Evolutionary conservation across 1,140 invertebrate species (phyloP).

Genomic region (Paraescarpia echinospica): DNA sequence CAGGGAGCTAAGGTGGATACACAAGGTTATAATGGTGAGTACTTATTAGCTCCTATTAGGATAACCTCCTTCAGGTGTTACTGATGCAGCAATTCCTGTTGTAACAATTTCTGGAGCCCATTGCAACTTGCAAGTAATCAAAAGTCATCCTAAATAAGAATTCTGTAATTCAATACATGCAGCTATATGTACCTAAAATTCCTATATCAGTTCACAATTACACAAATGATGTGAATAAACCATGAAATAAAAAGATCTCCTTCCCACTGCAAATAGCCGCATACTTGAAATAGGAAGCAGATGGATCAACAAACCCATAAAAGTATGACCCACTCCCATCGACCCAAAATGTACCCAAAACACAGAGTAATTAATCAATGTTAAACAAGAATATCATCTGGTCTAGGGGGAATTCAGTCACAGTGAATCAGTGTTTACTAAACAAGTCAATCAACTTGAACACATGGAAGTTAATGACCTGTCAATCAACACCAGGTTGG

Average conservation of each 20-base stretch:
- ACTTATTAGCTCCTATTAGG: too few relatives aligned
- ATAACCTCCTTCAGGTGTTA: too few relatives aligned
- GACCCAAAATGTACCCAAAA: background rate
- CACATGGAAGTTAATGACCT: constrained; percentile 5
- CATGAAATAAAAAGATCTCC: background rate
- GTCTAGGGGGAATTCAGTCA: background rate
- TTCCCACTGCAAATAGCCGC: background rate
- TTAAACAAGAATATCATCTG: background rate
- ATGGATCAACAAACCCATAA: background rate
- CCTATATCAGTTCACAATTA: background rate
- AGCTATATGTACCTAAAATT: too few relatives aligned
- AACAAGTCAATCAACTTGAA: background rate
- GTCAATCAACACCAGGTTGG: background rate
- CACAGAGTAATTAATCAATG: background rate
- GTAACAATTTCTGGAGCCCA: too few relatives aligned
- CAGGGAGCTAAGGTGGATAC: too few relatives aligned
- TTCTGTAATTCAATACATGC: too few relatives aligned
- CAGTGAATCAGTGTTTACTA: background rate
- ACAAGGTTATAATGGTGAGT: too few relatives aligned
- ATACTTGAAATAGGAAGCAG: background rate
- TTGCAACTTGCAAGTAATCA: too few relatives aligned
- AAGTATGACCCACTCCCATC: background rate
- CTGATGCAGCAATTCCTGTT: too few relatives aligned
- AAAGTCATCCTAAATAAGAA: too few relatives aligned
- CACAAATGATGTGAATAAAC: background rate